A percentile compares a stretch with the other conserved stretches of the same genome.
Conservation (phyloP, 2,888 invertebrate genomes). For the Drosophila mimica region DNA sequence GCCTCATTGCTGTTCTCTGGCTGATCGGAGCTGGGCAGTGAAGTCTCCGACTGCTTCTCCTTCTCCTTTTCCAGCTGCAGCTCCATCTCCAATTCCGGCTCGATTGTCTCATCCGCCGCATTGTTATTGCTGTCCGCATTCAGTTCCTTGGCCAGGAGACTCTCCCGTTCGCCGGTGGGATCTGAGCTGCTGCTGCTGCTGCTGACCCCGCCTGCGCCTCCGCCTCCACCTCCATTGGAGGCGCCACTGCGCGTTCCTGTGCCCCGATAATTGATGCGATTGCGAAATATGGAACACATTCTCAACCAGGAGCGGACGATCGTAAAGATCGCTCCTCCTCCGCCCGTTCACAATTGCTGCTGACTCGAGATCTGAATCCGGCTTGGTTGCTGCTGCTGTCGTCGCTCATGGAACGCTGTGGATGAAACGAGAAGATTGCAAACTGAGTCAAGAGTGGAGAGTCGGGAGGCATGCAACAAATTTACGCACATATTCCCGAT, state of each 20-base stretch:
- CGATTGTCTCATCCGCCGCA: constrained; percentile 38
- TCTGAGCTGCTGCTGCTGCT: constrained; percentile 22
- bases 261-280: constrained; percentile 84
- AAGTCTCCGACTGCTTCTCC: constrained; percentile 23
- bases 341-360: constrained; percentile 38
- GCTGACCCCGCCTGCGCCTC: background rate
- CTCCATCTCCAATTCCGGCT: constrained; percentile 19
- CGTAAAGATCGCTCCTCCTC: constrained; percentile 27
- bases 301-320: constrained; percentile 38
- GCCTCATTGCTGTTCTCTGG: constrained; percentile 80
- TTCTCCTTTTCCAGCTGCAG: constrained; percentile 23
- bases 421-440: constrained; percentile 29
- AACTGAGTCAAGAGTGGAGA: background rate
- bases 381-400: constrained; percentile 4
- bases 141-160: constrained; percentile 78
- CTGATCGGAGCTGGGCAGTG: constrained; percentile 31
- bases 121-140: constrained; percentile 84
- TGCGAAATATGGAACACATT: constrained; percentile 84
- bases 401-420: constrained; percentile 44
- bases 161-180: constrained; percentile 42
- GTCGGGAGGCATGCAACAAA: constrained; percentile 25
- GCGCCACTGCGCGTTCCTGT: constrained; percentile 72
- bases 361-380: constrained; percentile 1
- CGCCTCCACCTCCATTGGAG: constrained; percentile 35
- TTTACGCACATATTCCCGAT: constrained; percentile 58